These are phyloP conservation scores for Carabus problematicus DNA, from an alignment of 2,888 invertebrate genomes.

Conservation along the genomic window DNA sequence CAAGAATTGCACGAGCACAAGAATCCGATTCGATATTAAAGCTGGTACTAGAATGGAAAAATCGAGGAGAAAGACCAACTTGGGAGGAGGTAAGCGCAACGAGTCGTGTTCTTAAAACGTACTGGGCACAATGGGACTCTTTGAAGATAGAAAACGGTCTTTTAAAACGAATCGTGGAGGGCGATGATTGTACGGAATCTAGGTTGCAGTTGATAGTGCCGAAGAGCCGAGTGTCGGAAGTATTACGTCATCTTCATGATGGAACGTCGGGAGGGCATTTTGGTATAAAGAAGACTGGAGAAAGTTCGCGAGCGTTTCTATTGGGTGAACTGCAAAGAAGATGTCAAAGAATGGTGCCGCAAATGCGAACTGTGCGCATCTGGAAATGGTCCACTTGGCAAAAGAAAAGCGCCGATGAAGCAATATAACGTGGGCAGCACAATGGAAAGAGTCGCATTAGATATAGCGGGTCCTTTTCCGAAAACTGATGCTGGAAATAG, in stretches of 20 bases:
- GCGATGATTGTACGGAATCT: not conserved
- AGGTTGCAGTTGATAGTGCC: not conserved
- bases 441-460: conserved; percentile 14
- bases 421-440: not conserved
- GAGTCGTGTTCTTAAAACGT: too few species aligned
- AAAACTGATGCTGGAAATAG: conserved; percentile 6
- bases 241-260: not conserved
- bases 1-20: conserved; percentile 4
- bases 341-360: conserved; percentile 1
- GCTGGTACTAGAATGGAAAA: not conserved
- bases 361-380: conserved; percentile 5
- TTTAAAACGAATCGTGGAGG: not conserved
- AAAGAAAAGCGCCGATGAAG: conserved; percentile 2
- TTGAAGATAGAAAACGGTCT: not conserved
- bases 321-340: not conserved
- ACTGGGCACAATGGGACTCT: not conserved
- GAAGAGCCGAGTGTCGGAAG: not conserved
- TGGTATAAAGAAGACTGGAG: conserved; percentile 4
- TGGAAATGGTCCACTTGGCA: not conserved
- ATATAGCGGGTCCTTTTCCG: not conserved
- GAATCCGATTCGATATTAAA: not conserved
- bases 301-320: conserved; percentile 1
- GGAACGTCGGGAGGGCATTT: conserved; percentile 6
- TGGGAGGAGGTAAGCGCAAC: not conserved
- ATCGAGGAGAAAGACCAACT: not conserved